A percentile compares a stretch with the other conserved stretches of the same genome.
phyloP scores from a whole-genome alignment of 2,888 invertebrate genomes.

The Melolontha melolontha region DNA sequence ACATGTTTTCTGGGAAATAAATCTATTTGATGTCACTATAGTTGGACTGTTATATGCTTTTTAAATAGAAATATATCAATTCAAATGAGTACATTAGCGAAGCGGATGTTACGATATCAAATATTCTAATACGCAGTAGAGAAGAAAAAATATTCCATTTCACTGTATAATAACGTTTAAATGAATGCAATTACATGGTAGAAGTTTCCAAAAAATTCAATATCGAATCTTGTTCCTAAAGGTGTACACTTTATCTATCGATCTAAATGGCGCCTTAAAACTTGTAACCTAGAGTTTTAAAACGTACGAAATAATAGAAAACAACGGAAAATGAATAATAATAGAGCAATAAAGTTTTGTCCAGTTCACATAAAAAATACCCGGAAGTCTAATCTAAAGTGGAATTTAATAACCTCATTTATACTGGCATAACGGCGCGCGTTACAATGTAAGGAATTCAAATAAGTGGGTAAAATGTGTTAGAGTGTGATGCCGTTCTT shows the following conservation, averaged over 20 bases:
- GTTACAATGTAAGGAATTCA: slow-evolving; percentile 37
- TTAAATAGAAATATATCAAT: no score
- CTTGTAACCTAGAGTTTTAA: slow-evolving; percentile 31
- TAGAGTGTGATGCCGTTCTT: slow-evolving; percentile 32
- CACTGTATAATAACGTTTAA: not conserved
- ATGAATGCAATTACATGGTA: not conserved
- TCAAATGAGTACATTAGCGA: no score
- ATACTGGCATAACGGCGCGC: slow-evolving; percentile 30
- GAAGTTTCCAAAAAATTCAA: slow-evolving; percentile 35
- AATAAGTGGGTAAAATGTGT: slow-evolving; percentile 37
- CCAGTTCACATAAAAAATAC: slow-evolving; percentile 38
- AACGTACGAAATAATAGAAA: slow-evolving; percentile 23
- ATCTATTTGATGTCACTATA: no score
- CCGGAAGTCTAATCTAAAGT: slow-evolving; percentile 37
- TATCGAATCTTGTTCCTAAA: slow-evolving; percentile 17
- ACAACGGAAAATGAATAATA: slow-evolving; percentile 34
- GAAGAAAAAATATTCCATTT: no score
- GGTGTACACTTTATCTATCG: slow-evolving; percentile 27
- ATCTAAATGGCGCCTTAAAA: slow-evolving; percentile 32
- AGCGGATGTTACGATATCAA: no score
- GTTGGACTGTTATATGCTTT: no score
- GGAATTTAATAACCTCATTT: slow-evolving; percentile 38
- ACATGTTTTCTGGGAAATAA: no score
- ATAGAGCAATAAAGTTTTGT: slow-evolving; percentile 38
- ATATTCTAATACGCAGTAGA: no score